Base-by-base conservation (phyloP, 1,140 invertebrate species). In the Myzus persicae region DNA sequence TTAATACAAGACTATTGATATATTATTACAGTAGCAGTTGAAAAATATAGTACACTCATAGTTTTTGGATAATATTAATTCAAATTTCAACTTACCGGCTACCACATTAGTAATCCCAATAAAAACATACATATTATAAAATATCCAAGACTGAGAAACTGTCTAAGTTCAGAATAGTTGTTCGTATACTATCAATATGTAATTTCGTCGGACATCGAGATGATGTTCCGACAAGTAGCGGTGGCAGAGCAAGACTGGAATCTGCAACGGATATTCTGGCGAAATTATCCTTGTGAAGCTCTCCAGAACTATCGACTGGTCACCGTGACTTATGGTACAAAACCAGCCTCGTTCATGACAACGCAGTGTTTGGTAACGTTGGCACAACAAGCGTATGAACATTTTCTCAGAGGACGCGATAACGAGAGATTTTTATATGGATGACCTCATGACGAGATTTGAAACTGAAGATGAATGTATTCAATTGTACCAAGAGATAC, bases 311-410 rank as follows among this genome's bases (percentile, higher is more conserved):
- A 94, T 94, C 94, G 90, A 76, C 85, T 95, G 26, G 95, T 94
- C 20, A 95, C 95, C 5, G 94, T 95, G 3, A 95, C 95, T 4
- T 95, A 95, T 93, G 95, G 95, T 5, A 95, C 95, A 46, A 93
- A 94, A 20, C 94, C 94, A 7, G 95, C 95, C 14, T 94, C 95
- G 3, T 95, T 94, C 94, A 92, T 95, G 67, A 94, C 95, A 5
- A 95, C 94, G 31, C 92, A 95, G 51, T 94, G 94, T 93, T 93
- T 95, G 26, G 92, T 94, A 40, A 91, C 94, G 81, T 89, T 95
- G 40, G 94, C 94, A 14, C 67, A 87, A 44, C 93, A 76, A 40
- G 93, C 94, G 84, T 94, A 94, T 18, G 93, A 94, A 40, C 93
- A 94, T 18, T 94, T 94, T 81, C 95, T 94, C 94, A 67, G 94